Percentiles rank a stretch among this genome's conserved stretches.
Evolutionary conservation across 1,140 invertebrate genomes (phyloP).

Genomic region (Dendroctonus valens): DNA sequence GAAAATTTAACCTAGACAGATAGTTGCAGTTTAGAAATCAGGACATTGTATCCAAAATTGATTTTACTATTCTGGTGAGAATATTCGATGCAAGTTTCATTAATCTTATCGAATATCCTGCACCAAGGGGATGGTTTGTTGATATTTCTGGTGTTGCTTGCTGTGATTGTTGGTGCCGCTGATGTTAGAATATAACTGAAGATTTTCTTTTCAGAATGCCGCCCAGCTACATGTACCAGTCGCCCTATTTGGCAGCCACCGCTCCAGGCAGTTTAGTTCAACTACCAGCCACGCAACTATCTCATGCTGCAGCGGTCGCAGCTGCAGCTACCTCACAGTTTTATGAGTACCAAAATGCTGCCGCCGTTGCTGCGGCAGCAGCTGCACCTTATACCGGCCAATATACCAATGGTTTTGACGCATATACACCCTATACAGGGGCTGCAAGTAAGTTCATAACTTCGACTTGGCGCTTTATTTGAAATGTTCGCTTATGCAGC

Average conservation of each 20-base stretch:
- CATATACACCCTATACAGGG: slow-evolving; percentile 65
- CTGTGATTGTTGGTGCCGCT: slow-evolving; percentile 24
- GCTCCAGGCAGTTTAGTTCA: slow-evolving; percentile 63
- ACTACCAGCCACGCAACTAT: slow-evolving; percentile 61
- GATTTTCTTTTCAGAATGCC: slow-evolving; percentile 61
- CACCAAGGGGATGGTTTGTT: slow-evolving; percentile 25
- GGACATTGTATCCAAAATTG: too few species aligned
- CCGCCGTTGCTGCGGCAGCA: slow-evolving; percentile 63
- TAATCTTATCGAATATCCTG: slow-evolving; percentile 11
- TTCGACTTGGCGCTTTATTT: too few species aligned
- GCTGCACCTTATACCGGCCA: slow-evolving; percentile 67
- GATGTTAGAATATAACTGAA: neutral
- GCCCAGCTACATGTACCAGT: slow-evolving; percentile 73
- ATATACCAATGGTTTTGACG: slow-evolving; percentile 69
- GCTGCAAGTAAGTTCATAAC: slow-evolving; percentile 51
- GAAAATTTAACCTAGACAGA: too few species aligned
- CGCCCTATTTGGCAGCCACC: slow-evolving; percentile 63
- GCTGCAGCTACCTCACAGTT: slow-evolving; percentile 71
- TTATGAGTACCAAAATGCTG: slow-evolving; percentile 68
- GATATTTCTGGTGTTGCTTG: slow-evolving; percentile 44
- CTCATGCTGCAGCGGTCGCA: slow-evolving; percentile 69
- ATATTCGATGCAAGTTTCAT: slow-evolving; percentile 10
- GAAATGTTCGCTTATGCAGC: too few species aligned
- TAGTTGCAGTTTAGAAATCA: too few species aligned
- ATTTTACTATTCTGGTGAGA: slow-evolving; percentile 1